A percentile compares a stretch with the other conserved stretches of the same genome.
These are phyloP conservation scores for Heteractis magnifica DNA, from an alignment of 92 coral and sea anemone genomes.

Conservation along the genomic window DNA sequence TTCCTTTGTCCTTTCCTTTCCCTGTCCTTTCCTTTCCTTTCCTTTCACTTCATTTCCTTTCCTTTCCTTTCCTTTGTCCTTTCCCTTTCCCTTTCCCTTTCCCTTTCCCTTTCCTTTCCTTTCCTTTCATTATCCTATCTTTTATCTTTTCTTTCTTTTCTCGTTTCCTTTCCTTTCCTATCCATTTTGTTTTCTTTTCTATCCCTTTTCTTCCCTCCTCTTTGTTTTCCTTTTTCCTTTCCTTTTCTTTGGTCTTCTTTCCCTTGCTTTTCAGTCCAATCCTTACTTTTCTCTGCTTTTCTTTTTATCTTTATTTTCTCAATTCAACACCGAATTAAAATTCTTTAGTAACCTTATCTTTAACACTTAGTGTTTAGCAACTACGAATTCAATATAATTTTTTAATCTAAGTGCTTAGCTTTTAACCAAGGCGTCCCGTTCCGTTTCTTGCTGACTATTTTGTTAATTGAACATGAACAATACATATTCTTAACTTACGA, in stretches of 20 bases:
- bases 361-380: neutral
- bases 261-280: neutral
- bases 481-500: neutral
- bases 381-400: neutral
- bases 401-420: neutral
- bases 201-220: no score
- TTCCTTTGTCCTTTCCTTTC: no score
- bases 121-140: no score
- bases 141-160: no score
- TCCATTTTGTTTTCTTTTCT: no score
- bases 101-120: no score
- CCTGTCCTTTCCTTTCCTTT: no score
- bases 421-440: neutral
- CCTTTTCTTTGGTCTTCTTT: neutral
- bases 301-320: neutral
- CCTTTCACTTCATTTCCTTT: no score
- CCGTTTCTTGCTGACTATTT: neutral
- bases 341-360: neutral
- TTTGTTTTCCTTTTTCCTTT: no score
- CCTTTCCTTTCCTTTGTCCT: no score
- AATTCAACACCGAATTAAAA: neutral
- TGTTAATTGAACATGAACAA: neutral
- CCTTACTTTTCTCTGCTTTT: neutral
- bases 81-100: no score
- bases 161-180: no score